Evolutionary conservation across 2,113 vertebrate species (phyloP), one percentile per base, ranked within the genome.

Genomic region (Epinephelus moara): DNA sequence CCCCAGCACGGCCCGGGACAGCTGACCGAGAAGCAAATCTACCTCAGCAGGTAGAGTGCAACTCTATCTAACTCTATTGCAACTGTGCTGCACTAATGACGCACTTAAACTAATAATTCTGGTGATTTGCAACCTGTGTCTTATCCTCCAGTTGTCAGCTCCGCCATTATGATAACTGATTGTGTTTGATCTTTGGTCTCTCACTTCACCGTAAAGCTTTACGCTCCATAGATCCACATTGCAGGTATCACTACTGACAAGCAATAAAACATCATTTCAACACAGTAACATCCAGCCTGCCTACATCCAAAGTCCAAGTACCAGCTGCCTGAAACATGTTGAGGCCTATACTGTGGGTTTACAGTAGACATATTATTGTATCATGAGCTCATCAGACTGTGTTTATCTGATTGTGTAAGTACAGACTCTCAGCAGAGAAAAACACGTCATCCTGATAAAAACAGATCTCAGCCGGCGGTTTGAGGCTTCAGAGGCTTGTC

Each of bases 11-110:
- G 97, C 55, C 67, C 2, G 0, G 97, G 97, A 10, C 97, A 97
- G 94, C 91, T 97, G 94, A 98, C 97, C 0, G 97, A 98, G 93
- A 98, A 98, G 52, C 93, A 96, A 0, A 97, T 98, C 73, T 96
- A 98, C 94, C 96, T 98, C 75, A 97, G 88, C 95, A 98, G 97
- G 97, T 98, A 90, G 1, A 49, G 53, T 50, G 63, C 56, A 61
- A 57, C 12, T 45, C 8, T 4, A 80, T 27, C 5, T 52, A 61
- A 57, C 12, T 45, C 8, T 4, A 80, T 27, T 7, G 10, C 17
- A 18, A 37, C 33, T 37, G 17, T 37, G 30, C 49, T 59, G 27
- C 17, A 64, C 33, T 73, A 75, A 74, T 76, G 63, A 83, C 21
- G 12, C 13, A 53, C 30, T 59, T 18, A 69, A 6, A 33, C 42